Evolutionary conservation across 2,797 vertebrate genomes (phyloP).

Genomic region (Diplodus sargus): DNA sequence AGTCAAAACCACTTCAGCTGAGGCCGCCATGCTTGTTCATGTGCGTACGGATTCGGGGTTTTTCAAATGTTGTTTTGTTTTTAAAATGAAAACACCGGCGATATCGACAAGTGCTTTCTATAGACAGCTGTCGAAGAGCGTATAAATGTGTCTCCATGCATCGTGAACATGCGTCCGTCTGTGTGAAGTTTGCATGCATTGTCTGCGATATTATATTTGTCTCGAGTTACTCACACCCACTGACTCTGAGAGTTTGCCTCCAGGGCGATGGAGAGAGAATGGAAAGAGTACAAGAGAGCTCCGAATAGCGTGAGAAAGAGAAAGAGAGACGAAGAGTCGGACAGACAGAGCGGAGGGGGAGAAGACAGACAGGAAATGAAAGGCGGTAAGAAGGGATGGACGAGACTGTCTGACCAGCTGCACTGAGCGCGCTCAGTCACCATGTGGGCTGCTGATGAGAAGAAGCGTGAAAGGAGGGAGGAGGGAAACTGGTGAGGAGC

Average conservation of each 20-base stretch:
- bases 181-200: constrained; percentile 46
- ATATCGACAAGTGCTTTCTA: background rate
- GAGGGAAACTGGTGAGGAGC: constrained; percentile 45
- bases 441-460: constrained; percentile 60
- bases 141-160: constrained; percentile 5
- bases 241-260: constrained; percentile 66
- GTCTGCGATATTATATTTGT: constrained; percentile 45
- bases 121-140: background rate
- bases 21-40: constrained; percentile 37
- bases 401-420: constrained; percentile 65
- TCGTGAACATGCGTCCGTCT: constrained; percentile 5
- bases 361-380: constrained; percentile 57
- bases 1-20: constrained; percentile 51
- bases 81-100: background rate
- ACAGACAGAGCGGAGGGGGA: constrained; percentile 15
- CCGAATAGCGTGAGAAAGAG: constrained; percentile 44
- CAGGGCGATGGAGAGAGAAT: constrained; percentile 50
- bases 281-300: constrained; percentile 51
- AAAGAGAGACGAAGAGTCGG: background rate
- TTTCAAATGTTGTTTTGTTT: background rate
- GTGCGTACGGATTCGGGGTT: constrained; percentile 11
- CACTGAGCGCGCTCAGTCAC: constrained; percentile 54
- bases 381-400: constrained; percentile 48
- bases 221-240: constrained; percentile 61
- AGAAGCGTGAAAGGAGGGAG: background rate